A percentile compares a stretch with the other conserved stretches of the same genome.
Conservation (phyloP, 2,888 invertebrate genomes). For the Nasonia oneida region DNA sequence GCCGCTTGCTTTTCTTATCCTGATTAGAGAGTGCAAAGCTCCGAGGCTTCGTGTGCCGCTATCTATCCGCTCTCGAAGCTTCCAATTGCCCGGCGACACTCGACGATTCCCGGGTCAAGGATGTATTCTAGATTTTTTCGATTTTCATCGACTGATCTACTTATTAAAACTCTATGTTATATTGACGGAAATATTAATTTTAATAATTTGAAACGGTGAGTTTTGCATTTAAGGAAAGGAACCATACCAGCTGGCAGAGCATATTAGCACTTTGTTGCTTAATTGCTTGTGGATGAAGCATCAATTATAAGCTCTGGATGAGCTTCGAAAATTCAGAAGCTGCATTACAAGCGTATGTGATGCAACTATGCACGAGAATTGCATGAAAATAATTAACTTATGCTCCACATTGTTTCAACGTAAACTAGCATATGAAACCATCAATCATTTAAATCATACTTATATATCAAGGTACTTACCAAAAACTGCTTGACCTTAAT, state of each 20-base stretch:
- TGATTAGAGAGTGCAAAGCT: neutral
- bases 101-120: conserved; percentile 9
- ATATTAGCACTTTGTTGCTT: neutral
- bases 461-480: neutral
- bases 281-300: neutral
- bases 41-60: neutral
- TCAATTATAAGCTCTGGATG: neutral
- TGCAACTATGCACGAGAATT: too few relatives aligned
- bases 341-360: neutral
- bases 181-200: too few relatives aligned
- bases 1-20: conserved; percentile 18
- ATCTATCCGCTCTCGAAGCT: neutral
- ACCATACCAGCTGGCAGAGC: neutral
- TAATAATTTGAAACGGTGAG: too few relatives aligned
- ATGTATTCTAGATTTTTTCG: neutral
- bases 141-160: too few relatives aligned
- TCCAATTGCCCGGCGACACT: neutral
- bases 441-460: too few relatives aligned
- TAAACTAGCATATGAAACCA: neutral
- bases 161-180: neutral
- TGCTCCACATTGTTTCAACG: neutral
- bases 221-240: neutral
- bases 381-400: neutral
- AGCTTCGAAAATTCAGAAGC: neutral
- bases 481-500: neutral